Evolutionary conservation across 1,140 invertebrate genomes (phyloP).

Genomic region (Pristionchus pacificus): DNA sequence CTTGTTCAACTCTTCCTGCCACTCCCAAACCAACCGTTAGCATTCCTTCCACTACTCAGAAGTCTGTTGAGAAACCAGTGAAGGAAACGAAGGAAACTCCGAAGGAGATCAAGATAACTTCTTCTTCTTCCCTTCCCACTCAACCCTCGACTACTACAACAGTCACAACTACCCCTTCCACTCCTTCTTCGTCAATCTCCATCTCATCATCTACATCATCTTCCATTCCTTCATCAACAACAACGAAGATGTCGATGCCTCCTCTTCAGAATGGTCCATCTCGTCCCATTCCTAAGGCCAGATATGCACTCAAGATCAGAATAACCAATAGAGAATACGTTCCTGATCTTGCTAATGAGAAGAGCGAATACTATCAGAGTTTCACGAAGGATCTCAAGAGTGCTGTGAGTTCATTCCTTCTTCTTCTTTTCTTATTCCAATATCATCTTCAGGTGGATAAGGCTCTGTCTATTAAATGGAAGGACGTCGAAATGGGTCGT

Average conservation of each 20-base stretch:
- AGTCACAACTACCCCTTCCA: too few relatives aligned
- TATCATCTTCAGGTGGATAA: slow-evolving; percentile 21
- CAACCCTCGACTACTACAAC: background rate
- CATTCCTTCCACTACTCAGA: background rate
- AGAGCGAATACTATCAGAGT: slow-evolving; percentile 31
- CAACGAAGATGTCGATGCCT: slow-evolving; percentile 16
- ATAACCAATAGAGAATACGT: slow-evolving; percentile 37
- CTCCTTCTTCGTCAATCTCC: background rate
- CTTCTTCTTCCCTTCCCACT: background rate
- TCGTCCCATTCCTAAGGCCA: slow-evolving; percentile 3
- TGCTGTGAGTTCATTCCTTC: slow-evolving; percentile 15
- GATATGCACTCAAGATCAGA: slow-evolving; percentile 33
- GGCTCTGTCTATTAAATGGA: slow-evolving; percentile 23
- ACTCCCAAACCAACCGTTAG: background rate
- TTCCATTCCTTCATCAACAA: background rate
- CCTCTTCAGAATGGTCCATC: background rate
- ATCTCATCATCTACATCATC: background rate
- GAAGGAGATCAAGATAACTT: background rate
- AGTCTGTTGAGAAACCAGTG: background rate
- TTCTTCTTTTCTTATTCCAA: background rate
- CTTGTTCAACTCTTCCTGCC: background rate
- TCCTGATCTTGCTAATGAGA: slow-evolving; percentile 25
- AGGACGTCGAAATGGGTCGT: slow-evolving; percentile 28
- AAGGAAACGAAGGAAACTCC: too few relatives aligned
- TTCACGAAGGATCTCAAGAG: slow-evolving; percentile 30